phyloP scores from a whole-genome alignment of 2,888 invertebrate genomes.

The Synergus itoensis region DNA sequence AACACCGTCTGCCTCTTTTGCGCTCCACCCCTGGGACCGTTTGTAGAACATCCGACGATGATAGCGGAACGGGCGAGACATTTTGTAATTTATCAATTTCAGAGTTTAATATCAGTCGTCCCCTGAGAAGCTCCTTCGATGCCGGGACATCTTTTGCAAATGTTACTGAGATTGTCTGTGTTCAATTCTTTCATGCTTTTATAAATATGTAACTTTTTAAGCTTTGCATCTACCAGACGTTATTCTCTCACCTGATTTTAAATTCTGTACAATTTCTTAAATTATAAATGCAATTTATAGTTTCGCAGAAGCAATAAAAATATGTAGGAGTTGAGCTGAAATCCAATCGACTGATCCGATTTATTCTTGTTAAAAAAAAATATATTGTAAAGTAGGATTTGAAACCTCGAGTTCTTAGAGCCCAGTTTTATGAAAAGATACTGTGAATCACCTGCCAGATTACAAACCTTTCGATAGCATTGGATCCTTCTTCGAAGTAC shows the following conservation, averaged over 20 bases:
- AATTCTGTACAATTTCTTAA: too few species aligned
- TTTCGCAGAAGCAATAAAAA: too few species aligned
- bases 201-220: conserved; percentile 14
- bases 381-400: not conserved
- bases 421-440: conserved; percentile 10
- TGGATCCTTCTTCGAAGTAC: conserved; percentile 8
- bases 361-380: too few species aligned
- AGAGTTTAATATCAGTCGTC: conserved; percentile 38
- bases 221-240: not conserved
- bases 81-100: conserved; percentile 40
- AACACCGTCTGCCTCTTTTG: conserved; percentile 29
- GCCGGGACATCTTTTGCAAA: conserved; percentile 29
- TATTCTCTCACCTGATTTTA: too few species aligned
- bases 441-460: conserved; percentile 20
- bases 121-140: conserved; percentile 31
- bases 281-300: too few species aligned
- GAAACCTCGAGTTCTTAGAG: not conserved
- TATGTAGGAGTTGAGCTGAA: not conserved
- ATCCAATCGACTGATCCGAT: not conserved
- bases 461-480: conserved; percentile 35
- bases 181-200: not conserved
- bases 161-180: conserved; percentile 2
- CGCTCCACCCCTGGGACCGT: conserved; percentile 31
- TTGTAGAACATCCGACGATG: conserved; percentile 34
- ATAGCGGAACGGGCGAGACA: conserved; percentile 41